Conservation (phyloP, 2,888 invertebrate genomes). For the Spodoptera exigua region DNA sequence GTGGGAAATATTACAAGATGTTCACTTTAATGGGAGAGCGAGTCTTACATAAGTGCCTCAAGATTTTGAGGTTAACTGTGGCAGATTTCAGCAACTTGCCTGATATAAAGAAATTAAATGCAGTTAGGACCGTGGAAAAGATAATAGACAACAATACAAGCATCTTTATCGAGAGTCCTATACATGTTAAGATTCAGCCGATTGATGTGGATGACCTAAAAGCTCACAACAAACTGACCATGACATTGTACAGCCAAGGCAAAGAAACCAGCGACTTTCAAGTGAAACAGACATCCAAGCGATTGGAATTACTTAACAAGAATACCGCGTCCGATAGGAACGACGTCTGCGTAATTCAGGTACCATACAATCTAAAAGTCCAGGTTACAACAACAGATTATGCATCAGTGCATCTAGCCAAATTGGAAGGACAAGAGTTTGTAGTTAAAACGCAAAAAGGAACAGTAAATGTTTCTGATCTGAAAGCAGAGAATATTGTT, state of each 20-base stretch:
- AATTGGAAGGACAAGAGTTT: constrained; percentile 84
- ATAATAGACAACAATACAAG: constrained; percentile 83
- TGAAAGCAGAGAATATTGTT: constrained; percentile 82
- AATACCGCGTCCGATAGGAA: constrained; percentile 79
- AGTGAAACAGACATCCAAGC: constrained; percentile 85
- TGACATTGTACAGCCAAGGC: constrained; percentile 84
- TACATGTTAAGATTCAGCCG: constrained; percentile 85
- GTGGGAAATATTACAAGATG: constrained; percentile 68
- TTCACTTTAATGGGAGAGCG: constrained; percentile 77
- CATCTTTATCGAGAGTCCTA: constrained; percentile 86
- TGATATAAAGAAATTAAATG: constrained; percentile 82
- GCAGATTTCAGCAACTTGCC: constrained; percentile 81
- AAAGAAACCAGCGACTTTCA: constrained; percentile 83
- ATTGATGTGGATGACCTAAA: constrained; percentile 83
- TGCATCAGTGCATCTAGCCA: constrained; percentile 81
- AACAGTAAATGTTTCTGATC: constrained; percentile 72
- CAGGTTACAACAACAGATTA: constrained; percentile 82
- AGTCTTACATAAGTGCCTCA: constrained; percentile 84
- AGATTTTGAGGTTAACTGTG: constrained; percentile 87
- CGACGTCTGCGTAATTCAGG: constrained; percentile 84
- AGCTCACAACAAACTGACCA: constrained; percentile 83
- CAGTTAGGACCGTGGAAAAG: constrained; percentile 85
- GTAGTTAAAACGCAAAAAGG: constrained; percentile 84
- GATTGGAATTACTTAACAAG: constrained; percentile 83
- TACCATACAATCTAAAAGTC: constrained; percentile 85